Base-by-base conservation (phyloP, 1,140 invertebrate genomes). In the Trinorchestia longiramus region DNA sequence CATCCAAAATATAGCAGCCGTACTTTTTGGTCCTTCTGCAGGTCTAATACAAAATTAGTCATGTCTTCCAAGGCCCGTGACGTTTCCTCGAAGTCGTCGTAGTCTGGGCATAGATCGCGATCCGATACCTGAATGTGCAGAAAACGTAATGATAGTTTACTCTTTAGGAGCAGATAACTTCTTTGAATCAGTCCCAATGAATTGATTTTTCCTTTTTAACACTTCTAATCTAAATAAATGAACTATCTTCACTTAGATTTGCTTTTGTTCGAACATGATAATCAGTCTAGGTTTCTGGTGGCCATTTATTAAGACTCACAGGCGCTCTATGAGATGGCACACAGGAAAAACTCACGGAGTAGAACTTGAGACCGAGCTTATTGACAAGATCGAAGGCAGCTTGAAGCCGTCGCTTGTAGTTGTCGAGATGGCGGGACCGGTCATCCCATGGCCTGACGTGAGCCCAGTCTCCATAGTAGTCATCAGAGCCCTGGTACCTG, bases 301-400 rank as follows among this genome's bases (percentile, higher is more conserved):
- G n/a, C 47, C 19, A 53, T 53, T 53, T 53, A 53, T 53, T 53
- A 11, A 11, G 47, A 53, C 8, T 11, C 6, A 11, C 6, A 53
- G 47, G 19, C 19, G 6, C 47, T 19, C 47, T 53, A 53, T 11
- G 47, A 53, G 19, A 11, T 19, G 47, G 8, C 47, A 6, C 19
- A 53, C 19, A 53, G n/a, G n/a, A 77, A 28, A 77, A 36, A 95
- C 95, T 96, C 90, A 96, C 95, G 87, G 95, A 96, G 47, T 96
- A 96, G 43, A 57, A 96, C 90, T 92, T 87, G 87, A 96, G 42
- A 87, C 97, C 97, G 47, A 98, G 97, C 97, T 98, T 98, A 6
- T 96, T 97, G 97, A 98, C 98, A 95, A 98, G 97, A 95, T 98
- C 98, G 97, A 98, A 98, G 6, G 97, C 97, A 0, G 98, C 98